Percentiles rank a stretch among this genome's conserved stretches.
phyloP scores from a whole-genome alignment of 2,888 invertebrate genomes.

The Hyposoter dolosus region DNA sequence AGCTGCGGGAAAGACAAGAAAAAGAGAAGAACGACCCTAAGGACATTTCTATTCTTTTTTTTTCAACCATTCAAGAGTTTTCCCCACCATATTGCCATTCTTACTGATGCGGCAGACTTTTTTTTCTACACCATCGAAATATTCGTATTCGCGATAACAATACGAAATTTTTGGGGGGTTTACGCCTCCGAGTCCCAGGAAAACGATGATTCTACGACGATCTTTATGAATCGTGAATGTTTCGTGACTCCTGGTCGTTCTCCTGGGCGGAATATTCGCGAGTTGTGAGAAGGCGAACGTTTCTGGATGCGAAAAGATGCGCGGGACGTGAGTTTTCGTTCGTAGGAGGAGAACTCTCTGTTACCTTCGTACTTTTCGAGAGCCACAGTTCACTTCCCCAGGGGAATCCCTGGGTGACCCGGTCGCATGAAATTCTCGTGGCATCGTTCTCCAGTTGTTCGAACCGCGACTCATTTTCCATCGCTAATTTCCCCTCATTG shows the following conservation, averaged over 20 bases:
- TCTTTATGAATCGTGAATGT: constrained; percentile 22
- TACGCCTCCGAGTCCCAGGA: constrained; percentile 15
- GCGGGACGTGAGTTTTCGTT: constrained; percentile 17
- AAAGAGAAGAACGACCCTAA: constrained; percentile 17
- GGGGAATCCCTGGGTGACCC: neutral
- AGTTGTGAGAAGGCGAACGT: constrained; percentile 23
- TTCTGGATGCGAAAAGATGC: constrained; percentile 17
- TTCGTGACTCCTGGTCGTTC: constrained; percentile 19
- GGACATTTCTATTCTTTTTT: constrained; percentile 30
- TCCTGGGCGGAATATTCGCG: constrained; percentile 54
- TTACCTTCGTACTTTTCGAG: neutral
- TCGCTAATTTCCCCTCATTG: neutral
- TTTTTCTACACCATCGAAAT: constrained; percentile 16
- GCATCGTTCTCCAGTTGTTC: neutral
- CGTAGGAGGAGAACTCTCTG: constrained; percentile 41
- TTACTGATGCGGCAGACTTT: neutral
- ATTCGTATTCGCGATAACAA: constrained; percentile 39
- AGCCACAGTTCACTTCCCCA: neutral
- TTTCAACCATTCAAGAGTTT: constrained; percentile 38
- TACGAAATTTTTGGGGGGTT: constrained; percentile 1
- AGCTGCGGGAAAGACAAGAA: constrained; percentile 23
- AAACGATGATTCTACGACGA: neutral
- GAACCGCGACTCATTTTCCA: neutral
- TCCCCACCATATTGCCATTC: constrained; percentile 23
- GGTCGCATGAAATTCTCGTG: neutral